A percentile compares a stretch with the other conserved stretches of the same genome.
These are phyloP conservation scores for Pseudocheirus occidentalis DNA, from an alignment of 2,797 vertebrate species.

Conservation along the genomic window DNA sequence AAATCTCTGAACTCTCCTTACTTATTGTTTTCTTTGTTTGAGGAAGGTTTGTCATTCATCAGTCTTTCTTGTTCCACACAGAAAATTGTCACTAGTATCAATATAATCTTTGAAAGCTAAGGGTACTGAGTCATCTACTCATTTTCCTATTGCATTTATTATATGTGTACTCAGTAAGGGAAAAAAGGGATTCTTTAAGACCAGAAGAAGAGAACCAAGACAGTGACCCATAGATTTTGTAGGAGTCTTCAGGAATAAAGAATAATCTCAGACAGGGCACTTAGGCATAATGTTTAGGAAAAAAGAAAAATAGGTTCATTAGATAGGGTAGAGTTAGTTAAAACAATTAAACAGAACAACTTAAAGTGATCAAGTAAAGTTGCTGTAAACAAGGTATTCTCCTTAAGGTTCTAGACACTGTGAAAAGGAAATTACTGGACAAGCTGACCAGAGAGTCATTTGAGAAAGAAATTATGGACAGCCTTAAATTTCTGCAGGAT, in stretches of 20 bases:
- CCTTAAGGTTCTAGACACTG: neutral
- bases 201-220: neutral
- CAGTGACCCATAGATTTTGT: neutral
- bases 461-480: neutral
- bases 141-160: neutral
- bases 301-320: too few relatives aligned
- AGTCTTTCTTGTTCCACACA: neutral
- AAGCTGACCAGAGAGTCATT: neutral
- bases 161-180: neutral
- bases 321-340: neutral
- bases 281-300: too few relatives aligned
- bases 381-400: neutral
- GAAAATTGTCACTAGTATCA: neutral
- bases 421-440: neutral
- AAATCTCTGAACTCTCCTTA: neutral
- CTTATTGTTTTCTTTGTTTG: neutral
- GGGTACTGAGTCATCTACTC: neutral
- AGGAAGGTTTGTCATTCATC: neutral
- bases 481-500: neutral
- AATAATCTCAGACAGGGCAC: neutral
- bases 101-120: neutral
- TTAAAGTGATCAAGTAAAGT: neutral
- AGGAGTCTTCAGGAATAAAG: neutral
- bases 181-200: neutral
- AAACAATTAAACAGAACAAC: neutral